A percentile compares a stretch with the other conserved stretches of the same genome.
These are phyloP conservation scores for Ctenicera cuprea DNA, from an alignment of 2,888 invertebrate genomes.

Conservation along the genomic window DNA sequence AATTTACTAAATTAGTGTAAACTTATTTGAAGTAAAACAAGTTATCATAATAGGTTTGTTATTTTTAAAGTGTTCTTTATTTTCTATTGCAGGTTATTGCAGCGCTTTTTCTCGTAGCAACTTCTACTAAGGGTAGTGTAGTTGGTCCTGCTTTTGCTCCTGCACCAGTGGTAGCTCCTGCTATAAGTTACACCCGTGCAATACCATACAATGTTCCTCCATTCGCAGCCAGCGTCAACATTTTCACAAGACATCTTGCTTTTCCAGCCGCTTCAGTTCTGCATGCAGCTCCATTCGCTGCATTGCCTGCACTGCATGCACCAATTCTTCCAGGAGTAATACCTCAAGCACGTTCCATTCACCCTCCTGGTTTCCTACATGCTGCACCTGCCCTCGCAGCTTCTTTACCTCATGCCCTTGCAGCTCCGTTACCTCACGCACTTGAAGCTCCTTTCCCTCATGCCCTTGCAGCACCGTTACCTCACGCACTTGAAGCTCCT, in stretches of 20 bases:
- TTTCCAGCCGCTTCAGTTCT: constrained; percentile 37
- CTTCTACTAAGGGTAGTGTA: constrained; percentile 22
- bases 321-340: constrained; percentile 50
- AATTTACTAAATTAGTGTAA: too few species aligned
- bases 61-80: not conserved
- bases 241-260: constrained; percentile 70
- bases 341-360: constrained; percentile 38
- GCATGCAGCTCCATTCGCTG: constrained; percentile 69
- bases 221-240: constrained; percentile 78
- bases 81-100: constrained; percentile 16
- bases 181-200: constrained; percentile 71
- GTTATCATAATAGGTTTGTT: too few species aligned
- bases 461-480: not conserved
- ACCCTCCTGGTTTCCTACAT: constrained; percentile 29
- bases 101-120: not conserved
- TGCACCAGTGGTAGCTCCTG: constrained; percentile 59
- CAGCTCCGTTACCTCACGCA: constrained; percentile 32
- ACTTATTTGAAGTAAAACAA: too few species aligned
- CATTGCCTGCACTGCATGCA: too few species aligned
- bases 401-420: constrained; percentile 10
- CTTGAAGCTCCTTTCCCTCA: constrained; percentile 17
- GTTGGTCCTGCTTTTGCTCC: constrained; percentile 33
- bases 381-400: constrained; percentile 45
- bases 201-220: constrained; percentile 80
- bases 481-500: not conserved